phyloP scores from a whole-genome alignment of 2,888 invertebrate species.

The Acleris laterana region DNA sequence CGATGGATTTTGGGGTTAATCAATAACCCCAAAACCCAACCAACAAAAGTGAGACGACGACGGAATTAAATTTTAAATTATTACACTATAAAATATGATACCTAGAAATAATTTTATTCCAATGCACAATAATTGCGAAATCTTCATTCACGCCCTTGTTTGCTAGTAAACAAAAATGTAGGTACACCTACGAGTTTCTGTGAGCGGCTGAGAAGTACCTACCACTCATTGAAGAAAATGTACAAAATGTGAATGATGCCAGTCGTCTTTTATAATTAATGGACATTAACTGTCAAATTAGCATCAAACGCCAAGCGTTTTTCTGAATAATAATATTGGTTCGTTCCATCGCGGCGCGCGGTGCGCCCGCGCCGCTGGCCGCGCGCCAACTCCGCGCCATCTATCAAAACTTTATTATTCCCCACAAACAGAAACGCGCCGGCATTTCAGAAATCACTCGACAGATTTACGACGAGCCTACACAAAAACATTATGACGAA shows the following conservation, averaged over 20 bases:
- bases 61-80: too few species aligned
- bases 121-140: too few species aligned
- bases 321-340: slow-evolving; percentile 17
- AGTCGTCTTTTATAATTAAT: slow-evolving; percentile 17
- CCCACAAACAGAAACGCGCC: slow-evolving; percentile 36
- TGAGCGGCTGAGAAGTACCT: background rate
- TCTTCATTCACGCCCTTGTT: too few species aligned
- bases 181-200: too few species aligned
- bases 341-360: background rate
- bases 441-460: slow-evolving; percentile 47
- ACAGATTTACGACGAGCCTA: slow-evolving; percentile 43
- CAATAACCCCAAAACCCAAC: too few species aligned
- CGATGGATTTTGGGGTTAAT: too few species aligned
- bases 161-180: too few species aligned
- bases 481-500: slow-evolving; percentile 27
- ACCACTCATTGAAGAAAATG: background rate
- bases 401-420: slow-evolving; percentile 43
- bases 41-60: too few species aligned
- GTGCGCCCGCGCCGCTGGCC: slow-evolving; percentile 36
- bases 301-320: slow-evolving; percentile 24
- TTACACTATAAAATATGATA: too few species aligned
- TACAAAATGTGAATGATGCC: slow-evolving; percentile 15
- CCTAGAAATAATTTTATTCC: too few species aligned
- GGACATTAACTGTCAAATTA: slow-evolving; percentile 33
- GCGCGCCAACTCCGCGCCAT: slow-evolving; percentile 35